Evolutionary conservation across 2,797 vertebrate species (phyloP).

Genomic region (Aulostomus chinensis): DNA sequence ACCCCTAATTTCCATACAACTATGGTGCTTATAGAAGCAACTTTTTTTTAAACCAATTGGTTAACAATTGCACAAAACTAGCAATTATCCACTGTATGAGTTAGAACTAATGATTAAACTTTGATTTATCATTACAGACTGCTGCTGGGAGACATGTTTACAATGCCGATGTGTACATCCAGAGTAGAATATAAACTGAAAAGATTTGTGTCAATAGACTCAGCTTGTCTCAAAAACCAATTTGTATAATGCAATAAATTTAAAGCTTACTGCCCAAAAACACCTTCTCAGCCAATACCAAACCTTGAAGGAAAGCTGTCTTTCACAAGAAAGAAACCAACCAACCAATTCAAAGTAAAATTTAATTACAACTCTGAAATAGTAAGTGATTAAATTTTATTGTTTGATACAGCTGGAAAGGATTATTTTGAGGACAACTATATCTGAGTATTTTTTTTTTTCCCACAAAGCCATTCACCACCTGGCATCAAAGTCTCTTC

Average conservation of each 20-base stretch:
- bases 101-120: slow-evolving; percentile 26
- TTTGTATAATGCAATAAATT: too few species aligned
- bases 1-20: too few species aligned
- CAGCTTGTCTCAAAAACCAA: too few species aligned
- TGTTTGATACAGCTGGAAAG: slow-evolving; percentile 48
- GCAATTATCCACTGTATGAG: slow-evolving; percentile 36
- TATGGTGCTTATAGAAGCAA: too few species aligned
- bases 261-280: too few species aligned
- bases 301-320: too few species aligned
- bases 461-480: slow-evolving; percentile 52
- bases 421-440: slow-evolving; percentile 46
- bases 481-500: slow-evolving; percentile 59
- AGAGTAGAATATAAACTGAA: too few species aligned
- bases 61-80: slow-evolving; percentile 27
- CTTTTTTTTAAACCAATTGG: slow-evolving; percentile 22
- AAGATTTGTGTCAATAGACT: too few species aligned
- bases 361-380: slow-evolving; percentile 22
- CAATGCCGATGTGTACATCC: too few species aligned
- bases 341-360: background rate
- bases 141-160: background rate
- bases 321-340: too few species aligned
- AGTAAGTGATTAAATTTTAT: slow-evolving; percentile 30
- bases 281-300: too few species aligned
- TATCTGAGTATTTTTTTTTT: slow-evolving; percentile 33
- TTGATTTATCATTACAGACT: slow-evolving; percentile 7